Evolutionary conservation across 1,140 invertebrate species (phyloP), one percentile per base, ranked within the genome.

Genomic region (Helicorthomorpha holstii): DNA sequence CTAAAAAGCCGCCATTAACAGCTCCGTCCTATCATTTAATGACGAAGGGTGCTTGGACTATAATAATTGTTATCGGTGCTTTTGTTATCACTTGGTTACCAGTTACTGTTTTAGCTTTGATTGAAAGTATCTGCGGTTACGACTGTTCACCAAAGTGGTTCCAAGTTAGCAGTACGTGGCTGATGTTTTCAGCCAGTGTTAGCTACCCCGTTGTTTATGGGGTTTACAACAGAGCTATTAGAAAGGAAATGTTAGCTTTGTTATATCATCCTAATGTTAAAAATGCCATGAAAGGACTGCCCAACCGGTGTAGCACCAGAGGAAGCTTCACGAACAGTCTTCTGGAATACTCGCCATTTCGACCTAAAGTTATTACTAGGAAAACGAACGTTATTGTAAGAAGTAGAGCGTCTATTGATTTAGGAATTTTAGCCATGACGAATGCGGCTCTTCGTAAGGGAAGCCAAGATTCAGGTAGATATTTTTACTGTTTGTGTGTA

Each of bases 121-220:
- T 45, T 3, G 55, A 57, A 49, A 46, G 51, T 1, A 21, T 52
- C 12, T 12, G 45, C 10, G 55, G 52, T 22, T 42, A 24, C 16
- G 27, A 43, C 12, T 21, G 47, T 34, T 19, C 53, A 10, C 38
- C 34, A 4, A 7, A 19, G 7, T 49, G 42, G 38, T 48, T 21
- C 16, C 38, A 46, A 23, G 26, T 51, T 3, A 3, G 16, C 24
- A 54, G 49, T 24, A 50, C 50, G 14, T 25, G 55, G 43, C 48
- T 59, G 16, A 38, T 52, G 19, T 58, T 52, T 38, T 43, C 50
- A 1, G 44, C 51, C 1, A 48, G 52, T 21, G 50, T 54, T 0
- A 54, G 53, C 38, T 57, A 59, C 44, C 58, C 58, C 27, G 50
- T 59, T 12, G 52, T 59, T 2, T 59, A 59, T 47, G 58, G 58